Evolutionary conservation across 2,888 invertebrate species (phyloP).

Genomic region (Rhogogaster chlorosoma): DNA sequence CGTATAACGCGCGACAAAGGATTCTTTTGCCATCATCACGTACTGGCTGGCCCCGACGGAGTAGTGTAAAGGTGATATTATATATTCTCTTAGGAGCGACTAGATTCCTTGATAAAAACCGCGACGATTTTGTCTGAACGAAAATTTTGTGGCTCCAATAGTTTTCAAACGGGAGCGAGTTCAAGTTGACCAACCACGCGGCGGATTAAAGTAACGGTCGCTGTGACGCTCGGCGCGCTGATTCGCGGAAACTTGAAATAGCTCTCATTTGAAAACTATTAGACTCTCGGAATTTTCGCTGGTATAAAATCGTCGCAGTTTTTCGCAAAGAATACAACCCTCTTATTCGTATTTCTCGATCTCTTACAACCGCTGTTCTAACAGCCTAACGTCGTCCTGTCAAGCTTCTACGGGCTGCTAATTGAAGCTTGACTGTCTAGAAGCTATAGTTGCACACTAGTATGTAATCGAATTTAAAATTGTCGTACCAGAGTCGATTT

Average conservation of each 20-base stretch:
- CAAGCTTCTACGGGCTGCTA: neutral
- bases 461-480: neutral
- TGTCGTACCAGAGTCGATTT: neutral
- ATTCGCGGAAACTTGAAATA: constrained; percentile 1
- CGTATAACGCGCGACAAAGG: neutral
- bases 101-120: constrained; percentile 6
- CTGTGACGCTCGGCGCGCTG: neutral
- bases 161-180: constrained; percentile 30
- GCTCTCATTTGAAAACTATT: constrained; percentile 11
- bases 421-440: neutral
- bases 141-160: neutral
- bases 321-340: neutral
- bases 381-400: neutral
- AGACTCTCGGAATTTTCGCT: neutral
- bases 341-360: neutral
- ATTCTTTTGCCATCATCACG: neutral
- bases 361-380: neutral
- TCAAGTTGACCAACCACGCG: neutral
- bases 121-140: constrained; percentile 12
- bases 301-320: neutral
- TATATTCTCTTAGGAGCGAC: neutral
- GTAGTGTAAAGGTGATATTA: neutral
- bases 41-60: neutral
- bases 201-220: constrained; percentile 14
- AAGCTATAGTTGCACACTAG: neutral